Evolutionary conservation across 2,797 vertebrate species (phyloP).

Genomic region (Pangasius mekongensis): DNA sequence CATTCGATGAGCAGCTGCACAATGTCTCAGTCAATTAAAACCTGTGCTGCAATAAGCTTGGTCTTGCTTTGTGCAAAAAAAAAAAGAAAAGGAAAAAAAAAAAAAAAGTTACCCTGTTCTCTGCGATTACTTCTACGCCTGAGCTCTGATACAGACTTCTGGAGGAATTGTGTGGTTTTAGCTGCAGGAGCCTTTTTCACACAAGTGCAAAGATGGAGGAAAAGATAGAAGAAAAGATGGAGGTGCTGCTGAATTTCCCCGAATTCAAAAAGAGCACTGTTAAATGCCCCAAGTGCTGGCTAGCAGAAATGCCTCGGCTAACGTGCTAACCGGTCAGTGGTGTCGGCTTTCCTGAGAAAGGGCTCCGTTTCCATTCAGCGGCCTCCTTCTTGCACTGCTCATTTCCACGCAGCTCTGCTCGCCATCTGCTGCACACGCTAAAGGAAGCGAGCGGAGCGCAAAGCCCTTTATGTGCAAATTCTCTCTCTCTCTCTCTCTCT

Average conservation of each 20-base stretch:
- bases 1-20: neutral
- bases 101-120: constrained; percentile 27
- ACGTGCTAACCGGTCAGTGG: constrained; percentile 70
- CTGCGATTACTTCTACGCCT: neutral
- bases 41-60: neutral
- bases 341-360: constrained; percentile 60
- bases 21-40: neutral
- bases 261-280: constrained; percentile 15
- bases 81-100: neutral
- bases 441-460: constrained; percentile 65
- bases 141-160: constrained; percentile 6
- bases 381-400: constrained; percentile 70
- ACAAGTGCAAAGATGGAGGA: constrained; percentile 4
- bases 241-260: neutral
- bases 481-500: neutral
- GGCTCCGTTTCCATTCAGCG: constrained; percentile 58
- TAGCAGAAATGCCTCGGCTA: constrained; percentile 72
- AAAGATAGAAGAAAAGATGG: neutral
- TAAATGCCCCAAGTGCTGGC: constrained; percentile 35
- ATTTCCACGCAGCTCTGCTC: constrained; percentile 69
- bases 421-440: constrained; percentile 66
- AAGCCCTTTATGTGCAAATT: constrained; percentile 58
- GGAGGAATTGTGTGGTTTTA: neutral
- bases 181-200: neutral
- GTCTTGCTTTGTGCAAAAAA: neutral